Percentiles rank a stretch among this genome's conserved stretches.
phyloP scores from a whole-genome alignment of 2,113 vertebrate species.

The Lathamus discolor region DNA sequence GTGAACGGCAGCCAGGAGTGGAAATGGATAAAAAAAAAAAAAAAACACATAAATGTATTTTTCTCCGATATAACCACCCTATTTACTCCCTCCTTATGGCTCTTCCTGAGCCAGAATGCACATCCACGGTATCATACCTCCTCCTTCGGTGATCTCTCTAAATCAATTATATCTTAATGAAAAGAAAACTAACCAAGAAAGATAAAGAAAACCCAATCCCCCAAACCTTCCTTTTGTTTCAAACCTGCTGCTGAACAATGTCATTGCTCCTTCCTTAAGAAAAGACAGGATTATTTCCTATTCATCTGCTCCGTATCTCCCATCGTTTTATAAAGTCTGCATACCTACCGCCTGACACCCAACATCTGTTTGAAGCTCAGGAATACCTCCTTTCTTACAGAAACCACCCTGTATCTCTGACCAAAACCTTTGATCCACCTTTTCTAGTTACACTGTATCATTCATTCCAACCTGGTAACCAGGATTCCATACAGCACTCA shows the following conservation, averaged over 20 bases:
- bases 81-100: not conserved
- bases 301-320: rapidly evolving
- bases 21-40: not conserved
- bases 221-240: not conserved
- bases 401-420: not conserved
- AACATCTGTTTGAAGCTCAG: not conserved
- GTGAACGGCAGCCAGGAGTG: not conserved
- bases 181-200: not conserved
- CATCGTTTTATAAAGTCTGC: not conserved
- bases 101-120: not conserved
- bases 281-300: not conserved
- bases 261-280: not conserved
- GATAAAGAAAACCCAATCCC: not conserved
- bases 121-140: rapidly evolving
- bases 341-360: rapidly evolving
- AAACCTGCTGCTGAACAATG: not conserved
- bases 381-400: not conserved
- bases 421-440: not conserved
- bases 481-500: rapidly evolving
- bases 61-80: not conserved
- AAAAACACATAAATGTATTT: not conserved
- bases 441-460: not conserved
- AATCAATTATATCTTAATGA: not conserved
- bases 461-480: not conserved
- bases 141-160: not conserved